These are phyloP conservation scores for Leptopilina syphax DNA, from an alignment of 2,888 invertebrate species.

Conservation along the genomic window DNA sequence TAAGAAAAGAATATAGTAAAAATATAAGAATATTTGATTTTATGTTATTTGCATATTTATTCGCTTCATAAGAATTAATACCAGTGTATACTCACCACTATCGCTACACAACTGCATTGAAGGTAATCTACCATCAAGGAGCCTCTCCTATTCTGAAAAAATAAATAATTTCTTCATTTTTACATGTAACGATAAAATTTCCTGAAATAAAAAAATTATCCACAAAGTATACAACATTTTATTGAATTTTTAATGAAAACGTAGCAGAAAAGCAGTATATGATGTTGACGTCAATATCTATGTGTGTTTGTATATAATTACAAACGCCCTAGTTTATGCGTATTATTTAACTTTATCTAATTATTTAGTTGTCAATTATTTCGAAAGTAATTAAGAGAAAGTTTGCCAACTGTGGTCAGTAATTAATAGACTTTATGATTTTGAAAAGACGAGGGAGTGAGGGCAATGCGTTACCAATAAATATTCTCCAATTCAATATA, in stretches of 20 bases:
- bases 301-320: no score
- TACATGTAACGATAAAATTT: background rate
- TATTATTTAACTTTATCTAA: background rate
- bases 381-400: background rate
- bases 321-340: background rate
- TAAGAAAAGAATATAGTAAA: no score
- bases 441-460: background rate
- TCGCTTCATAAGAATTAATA: no score
- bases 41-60: no score
- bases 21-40: no score
- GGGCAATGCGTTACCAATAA: slow-evolving; percentile 29
- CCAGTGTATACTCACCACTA: no score
- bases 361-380: slow-evolving; percentile 12
- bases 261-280: no score
- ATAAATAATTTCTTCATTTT: background rate
- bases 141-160: background rate
- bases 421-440: slow-evolving; percentile 2
- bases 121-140: background rate
- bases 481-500: slow-evolving; percentile 28
- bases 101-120: background rate
- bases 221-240: no score
- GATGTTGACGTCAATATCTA: no score
- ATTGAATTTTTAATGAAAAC: no score
- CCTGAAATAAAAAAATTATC: no score
- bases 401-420: background rate